Evolutionary conservation across 2,797 vertebrate species (phyloP), one percentile per base, ranked within the genome.

Genomic region (Margarornis squamiger): DNA sequence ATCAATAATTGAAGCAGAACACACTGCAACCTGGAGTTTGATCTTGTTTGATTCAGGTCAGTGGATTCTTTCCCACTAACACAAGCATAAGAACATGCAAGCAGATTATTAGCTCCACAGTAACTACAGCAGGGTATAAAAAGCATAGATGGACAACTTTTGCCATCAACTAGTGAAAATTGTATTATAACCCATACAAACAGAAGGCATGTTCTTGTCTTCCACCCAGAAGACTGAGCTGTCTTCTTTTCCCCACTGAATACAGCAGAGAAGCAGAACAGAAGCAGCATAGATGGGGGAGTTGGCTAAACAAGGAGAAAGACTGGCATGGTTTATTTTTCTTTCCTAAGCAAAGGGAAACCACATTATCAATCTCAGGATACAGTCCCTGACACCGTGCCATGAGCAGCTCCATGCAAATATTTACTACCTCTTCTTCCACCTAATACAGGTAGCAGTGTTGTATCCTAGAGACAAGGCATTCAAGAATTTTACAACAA

Each of bases 201-300:
- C 29, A 3, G 55, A 85, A 72, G 15, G 46, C 13, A 24, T 9
- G 22, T 20, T 34, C 32, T 57, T 34, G 6, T 29, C 36, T 86
- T 83, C 52, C 14, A 62, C 12, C 12, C 39, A 51, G 27, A 70
- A 86, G 41, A 29, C 38, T 10, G 26, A 12, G 27, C 46, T 32
- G 14, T 49, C 48, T 27, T 57, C 32, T 49, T 58, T 45, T 8
- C 24, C 21, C 23, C 17, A 23, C n/a, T 26, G 61, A 38, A 65
- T 4, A 34, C 0, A 1, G 6, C 19, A 39, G 34, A 26, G 45
- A 68, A 71, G 21, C 7, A 4, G 4, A 80, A 38, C 32, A 38
- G 16, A 80, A 63, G 20, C 17, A 75, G 46, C 32, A 62, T 34
- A 49, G 10, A 45, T 19, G 3, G 22, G 32, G 8, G 6, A 86